Evolutionary conservation across 2,888 invertebrate species (phyloP).

Genomic region (Caenorhabditis japonica): DNA sequence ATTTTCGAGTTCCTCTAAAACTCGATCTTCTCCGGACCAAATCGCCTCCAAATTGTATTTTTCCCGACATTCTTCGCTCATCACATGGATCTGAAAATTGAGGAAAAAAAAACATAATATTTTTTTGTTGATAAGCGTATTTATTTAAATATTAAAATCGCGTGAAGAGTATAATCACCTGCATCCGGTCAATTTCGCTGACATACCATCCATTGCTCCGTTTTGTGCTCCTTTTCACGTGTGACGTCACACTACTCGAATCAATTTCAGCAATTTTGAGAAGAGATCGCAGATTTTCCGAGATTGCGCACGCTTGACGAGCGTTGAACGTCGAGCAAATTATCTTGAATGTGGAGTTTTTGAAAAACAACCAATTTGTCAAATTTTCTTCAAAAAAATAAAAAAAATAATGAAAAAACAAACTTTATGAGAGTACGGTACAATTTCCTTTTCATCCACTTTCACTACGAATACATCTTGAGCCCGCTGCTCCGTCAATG

Average conservation of each 20-base stretch:
- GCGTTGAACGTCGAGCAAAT: slow-evolving; percentile 45
- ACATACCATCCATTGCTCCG: slow-evolving; percentile 53
- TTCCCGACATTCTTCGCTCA: slow-evolving; percentile 49
- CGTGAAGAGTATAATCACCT: slow-evolving; percentile 15
- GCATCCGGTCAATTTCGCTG: slow-evolving; percentile 30
- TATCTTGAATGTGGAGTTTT: no score
- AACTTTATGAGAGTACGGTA: slow-evolving; percentile 39
- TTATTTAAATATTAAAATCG: not conserved
- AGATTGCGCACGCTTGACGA: slow-evolving; percentile 45
- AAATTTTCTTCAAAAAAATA: no score
- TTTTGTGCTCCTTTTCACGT: slow-evolving; percentile 32
- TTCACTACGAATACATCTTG: slow-evolving; percentile 29
- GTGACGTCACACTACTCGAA: slow-evolving; percentile 1
- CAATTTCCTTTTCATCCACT: slow-evolving; percentile 17
- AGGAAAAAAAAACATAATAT: not conserved
- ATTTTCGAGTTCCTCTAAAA: slow-evolving; percentile 30
- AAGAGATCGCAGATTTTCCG: slow-evolving; percentile 30
- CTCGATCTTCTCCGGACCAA: slow-evolving; percentile 37
- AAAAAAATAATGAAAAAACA: no score
- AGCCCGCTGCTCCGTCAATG: slow-evolving; percentile 21
- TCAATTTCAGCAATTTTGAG: slow-evolving; percentile 26
- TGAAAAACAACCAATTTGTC: no score
- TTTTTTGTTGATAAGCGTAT: not conserved
- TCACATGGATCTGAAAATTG: slow-evolving; percentile 40
- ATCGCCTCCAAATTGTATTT: slow-evolving; percentile 45